Conservation (phyloP, 2,888 invertebrate genomes). For the Noctua janthe region DNA sequence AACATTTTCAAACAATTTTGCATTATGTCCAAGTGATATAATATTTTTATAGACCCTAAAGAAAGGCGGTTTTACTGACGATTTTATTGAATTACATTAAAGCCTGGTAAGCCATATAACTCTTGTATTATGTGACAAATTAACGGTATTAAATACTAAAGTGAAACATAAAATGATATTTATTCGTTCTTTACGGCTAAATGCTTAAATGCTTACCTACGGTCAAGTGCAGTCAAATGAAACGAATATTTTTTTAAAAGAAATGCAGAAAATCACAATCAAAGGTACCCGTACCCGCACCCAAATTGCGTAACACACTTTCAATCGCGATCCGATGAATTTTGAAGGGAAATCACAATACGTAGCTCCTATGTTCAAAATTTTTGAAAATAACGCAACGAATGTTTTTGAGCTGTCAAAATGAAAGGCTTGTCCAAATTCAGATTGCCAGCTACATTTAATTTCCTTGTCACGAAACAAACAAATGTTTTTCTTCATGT, state of each 20-base stretch:
- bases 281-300: too few relatives aligned
- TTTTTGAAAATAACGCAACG: neutral
- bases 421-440: too few relatives aligned
- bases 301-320: neutral
- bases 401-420: too few relatives aligned
- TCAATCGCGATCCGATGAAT: neutral
- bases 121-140: slow-evolving; percentile 49
- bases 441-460: too few relatives aligned
- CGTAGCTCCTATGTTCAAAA: neutral
- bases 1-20: slow-evolving; percentile 22
- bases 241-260: neutral
- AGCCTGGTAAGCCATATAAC: slow-evolving; percentile 17
- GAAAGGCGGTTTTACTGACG: slow-evolving; percentile 16
- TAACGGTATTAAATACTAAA: slow-evolving; percentile 31
- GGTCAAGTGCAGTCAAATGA: neutral
- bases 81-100: slow-evolving; percentile 43
- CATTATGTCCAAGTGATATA: slow-evolving; percentile 25
- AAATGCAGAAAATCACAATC: neutral
- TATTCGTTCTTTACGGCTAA: slow-evolving; percentile 17
- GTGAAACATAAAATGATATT: slow-evolving; percentile 29
- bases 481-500: too few relatives aligned
- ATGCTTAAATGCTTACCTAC: slow-evolving; percentile 7
- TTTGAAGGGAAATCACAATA: neutral
- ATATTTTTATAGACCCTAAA: slow-evolving; percentile 54
- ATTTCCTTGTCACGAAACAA: too few relatives aligned